Base-by-base conservation (phyloP, 2,113 vertebrate genomes). In the Centropus bengalensis region DNA sequence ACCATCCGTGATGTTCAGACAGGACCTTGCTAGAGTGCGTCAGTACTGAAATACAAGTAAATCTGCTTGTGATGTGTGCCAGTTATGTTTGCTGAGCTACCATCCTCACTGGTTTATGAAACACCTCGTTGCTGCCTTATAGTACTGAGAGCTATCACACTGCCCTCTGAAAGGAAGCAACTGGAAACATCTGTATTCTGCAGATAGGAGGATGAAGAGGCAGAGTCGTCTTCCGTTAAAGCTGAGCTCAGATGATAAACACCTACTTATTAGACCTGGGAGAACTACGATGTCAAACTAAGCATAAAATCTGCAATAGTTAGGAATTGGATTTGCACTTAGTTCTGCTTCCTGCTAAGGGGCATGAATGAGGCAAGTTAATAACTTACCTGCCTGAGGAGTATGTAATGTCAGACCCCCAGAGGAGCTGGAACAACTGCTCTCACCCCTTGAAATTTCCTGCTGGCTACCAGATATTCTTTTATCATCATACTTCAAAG, bases 401-500 rank as follows among this genome's bases (percentile, higher is more conserved):
- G 32, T 63, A 36, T 6, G 32, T 67, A 51, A n/a, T 88, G 52
- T 86, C 64, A 96, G 86, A 81, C 55, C 30, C 66, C 63, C 79
- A 77, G 54, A 87, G 88, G 88, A 91, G 88, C 9, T 78, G 64
- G 76, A 92, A 95, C 55, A 52, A 74, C 73, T 92, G 18, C 52
- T 91, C 47, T 93, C 44, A 71, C 56, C 56, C 59, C 52, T 83
- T 18, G 6, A 59, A 91, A 93, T 90, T 88, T 90, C 82, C 86
- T 1, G 1, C 56, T 82, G 81, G 66, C 49, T 84, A 71, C 33
- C 60, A 92, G 23, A 8, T 64, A 68, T 83, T 71, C 88, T 92
- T 95, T 95, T 83, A 82, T 84, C 69, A 83, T 47, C 56, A 13
- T 42, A 44, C 88, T 93, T 88, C 47, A 67, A 94, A 94, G 82